Evolutionary conservation across 2,797 vertebrate genomes (phyloP).

Genomic region (Leptodactylus fallax): DNA sequence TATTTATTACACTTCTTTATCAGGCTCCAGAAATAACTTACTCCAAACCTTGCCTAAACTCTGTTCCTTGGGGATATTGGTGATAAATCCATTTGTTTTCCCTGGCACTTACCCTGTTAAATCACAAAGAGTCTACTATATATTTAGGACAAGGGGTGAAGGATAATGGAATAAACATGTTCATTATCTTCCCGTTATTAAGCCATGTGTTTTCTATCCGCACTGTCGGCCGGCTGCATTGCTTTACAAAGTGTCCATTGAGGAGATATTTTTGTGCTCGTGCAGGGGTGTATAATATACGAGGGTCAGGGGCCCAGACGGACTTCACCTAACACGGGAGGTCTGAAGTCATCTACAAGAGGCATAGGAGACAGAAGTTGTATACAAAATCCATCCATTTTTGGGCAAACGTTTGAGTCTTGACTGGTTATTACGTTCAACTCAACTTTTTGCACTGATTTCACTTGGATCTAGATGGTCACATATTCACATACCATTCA

Average conservation of each 20-base stretch:
- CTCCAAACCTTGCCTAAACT: neutral
- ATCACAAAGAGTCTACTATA: slow-evolving; percentile 22
- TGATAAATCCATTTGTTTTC: slow-evolving; percentile 18
- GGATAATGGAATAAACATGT: slow-evolving; percentile 27
- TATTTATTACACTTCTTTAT: neutral
- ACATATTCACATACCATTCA: no score
- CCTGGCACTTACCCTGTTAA: neutral
- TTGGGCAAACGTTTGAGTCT: no score
- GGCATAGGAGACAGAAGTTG: neutral
- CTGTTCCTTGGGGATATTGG: neutral
- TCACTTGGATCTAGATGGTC: no score
- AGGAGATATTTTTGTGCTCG: neutral
- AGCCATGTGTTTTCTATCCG: slow-evolving; percentile 34
- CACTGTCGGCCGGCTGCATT: neutral
- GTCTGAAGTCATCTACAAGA: neutral
- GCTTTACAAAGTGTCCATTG: neutral
- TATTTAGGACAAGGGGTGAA: neutral
- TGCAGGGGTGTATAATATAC: neutral
- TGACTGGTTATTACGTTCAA: no score
- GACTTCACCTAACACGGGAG: neutral
- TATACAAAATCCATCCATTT: neutral
- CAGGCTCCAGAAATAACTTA: neutral
- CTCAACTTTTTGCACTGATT: no score
- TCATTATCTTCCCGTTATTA: slow-evolving; percentile 27
- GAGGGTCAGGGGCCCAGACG: neutral